Evolutionary conservation across 1,140 invertebrate species (phyloP).

Genomic region (Panagrolaimus sp.): DNA sequence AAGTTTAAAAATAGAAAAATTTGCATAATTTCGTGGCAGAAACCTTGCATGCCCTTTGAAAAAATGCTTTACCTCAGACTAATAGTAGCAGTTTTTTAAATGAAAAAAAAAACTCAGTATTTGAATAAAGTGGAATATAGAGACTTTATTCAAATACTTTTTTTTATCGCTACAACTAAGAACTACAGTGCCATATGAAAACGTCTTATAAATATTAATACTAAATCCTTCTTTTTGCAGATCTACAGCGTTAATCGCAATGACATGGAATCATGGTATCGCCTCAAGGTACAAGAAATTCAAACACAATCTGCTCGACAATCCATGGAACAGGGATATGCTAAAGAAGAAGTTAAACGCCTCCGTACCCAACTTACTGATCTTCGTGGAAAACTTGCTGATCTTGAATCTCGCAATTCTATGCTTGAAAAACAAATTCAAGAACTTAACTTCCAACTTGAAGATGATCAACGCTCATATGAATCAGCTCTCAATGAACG

Average conservation of each 20-base stretch:
- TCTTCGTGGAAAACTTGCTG: slow-evolving; percentile 59
- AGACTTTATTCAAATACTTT: too few species aligned
- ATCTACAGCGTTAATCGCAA: slow-evolving; percentile 61
- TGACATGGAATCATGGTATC: slow-evolving; percentile 58
- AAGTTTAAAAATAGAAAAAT: too few species aligned
- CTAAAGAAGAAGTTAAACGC: slow-evolving; percentile 61
- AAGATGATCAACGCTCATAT: slow-evolving; percentile 58
- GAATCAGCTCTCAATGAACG: slow-evolving; percentile 49
- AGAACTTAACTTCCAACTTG: slow-evolving; percentile 59
- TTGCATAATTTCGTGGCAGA: too few species aligned
- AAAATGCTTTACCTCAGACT: too few species aligned
- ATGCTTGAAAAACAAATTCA: slow-evolving; percentile 60
- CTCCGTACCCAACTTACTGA: slow-evolving; percentile 59
- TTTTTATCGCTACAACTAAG: too few species aligned
- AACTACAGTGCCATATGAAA: too few species aligned
- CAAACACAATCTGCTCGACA: slow-evolving; percentile 61
- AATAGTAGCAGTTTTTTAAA: too few species aligned
- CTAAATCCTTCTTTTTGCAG: slow-evolving; percentile 13
- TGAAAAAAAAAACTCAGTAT: too few species aligned
- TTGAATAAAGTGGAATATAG: too few species aligned
- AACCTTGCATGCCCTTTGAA: too few species aligned
- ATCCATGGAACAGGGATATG: slow-evolving; percentile 61
- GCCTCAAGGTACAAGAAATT: slow-evolving; percentile 61
- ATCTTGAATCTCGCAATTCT: slow-evolving; percentile 61
- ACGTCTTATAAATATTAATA: too few species aligned